Evolutionary conservation across 1,140 invertebrate species (phyloP).

Genomic region (Acromyrmex echinatior): DNA sequence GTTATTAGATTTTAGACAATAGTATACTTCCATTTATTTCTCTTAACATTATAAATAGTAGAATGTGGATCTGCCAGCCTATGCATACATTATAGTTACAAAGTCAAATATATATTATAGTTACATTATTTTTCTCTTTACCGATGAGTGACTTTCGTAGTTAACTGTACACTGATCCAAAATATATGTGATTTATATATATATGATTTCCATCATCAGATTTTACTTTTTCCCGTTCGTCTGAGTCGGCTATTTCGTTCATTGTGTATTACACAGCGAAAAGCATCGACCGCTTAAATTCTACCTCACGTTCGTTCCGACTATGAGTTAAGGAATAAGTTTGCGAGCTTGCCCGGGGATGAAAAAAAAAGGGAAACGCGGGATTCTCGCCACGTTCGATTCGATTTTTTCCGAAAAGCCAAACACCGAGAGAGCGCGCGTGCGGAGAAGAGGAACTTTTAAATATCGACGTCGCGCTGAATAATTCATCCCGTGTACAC

Average conservation of each 20-base stretch:
- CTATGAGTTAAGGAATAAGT: constrained; percentile 74
- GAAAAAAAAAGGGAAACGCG: constrained; percentile 40
- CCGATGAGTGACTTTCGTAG: background rate
- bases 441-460: constrained; percentile 50
- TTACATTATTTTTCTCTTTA: background rate
- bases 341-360: constrained; percentile 60
- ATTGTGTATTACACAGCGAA: background rate
- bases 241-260: background rate
- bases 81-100: background rate
- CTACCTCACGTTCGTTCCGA: constrained; percentile 73
- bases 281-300: constrained; percentile 66
- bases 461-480: constrained; percentile 69
- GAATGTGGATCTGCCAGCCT: background rate
- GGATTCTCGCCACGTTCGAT: constrained; percentile 70
- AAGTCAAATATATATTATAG: background rate
- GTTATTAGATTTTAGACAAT: background rate
- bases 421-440: constrained; percentile 64
- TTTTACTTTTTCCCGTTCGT: background rate
- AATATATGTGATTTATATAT: background rate
- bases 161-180: background rate
- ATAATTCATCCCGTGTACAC: constrained; percentile 58
- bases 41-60: constrained; percentile 1
- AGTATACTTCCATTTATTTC: background rate
- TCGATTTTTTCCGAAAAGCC: constrained; percentile 68
- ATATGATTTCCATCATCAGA: background rate